Conservation (phyloP, 1,140 invertebrate genomes). For the Pollicipes pollicipes region DNA sequence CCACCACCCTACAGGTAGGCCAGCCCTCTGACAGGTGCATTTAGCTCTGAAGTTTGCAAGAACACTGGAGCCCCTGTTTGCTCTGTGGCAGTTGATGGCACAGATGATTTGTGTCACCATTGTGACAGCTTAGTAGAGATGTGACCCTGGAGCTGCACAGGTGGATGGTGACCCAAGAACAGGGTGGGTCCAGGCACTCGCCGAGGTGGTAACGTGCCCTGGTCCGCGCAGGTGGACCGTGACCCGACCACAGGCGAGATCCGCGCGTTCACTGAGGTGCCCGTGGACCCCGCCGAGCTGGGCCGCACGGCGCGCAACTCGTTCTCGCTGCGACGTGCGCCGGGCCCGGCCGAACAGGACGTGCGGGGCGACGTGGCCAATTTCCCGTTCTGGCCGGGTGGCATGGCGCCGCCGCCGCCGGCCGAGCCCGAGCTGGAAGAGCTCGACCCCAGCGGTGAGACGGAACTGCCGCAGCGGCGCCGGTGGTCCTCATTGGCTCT, state of each 20-base stretch:
- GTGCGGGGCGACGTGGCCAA: conserved; percentile 49
- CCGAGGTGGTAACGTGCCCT: conserved; percentile 10
- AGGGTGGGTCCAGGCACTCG: conserved; percentile 24
- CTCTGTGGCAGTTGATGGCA: too few relatives aligned
- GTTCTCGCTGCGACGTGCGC: conserved; percentile 41
- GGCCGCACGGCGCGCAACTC: conserved; percentile 52
- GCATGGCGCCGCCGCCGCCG: conserved; percentile 25
- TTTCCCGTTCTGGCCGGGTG: conserved; percentile 61
- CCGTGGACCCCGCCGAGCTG: conserved; percentile 30
- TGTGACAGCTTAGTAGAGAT: too few relatives aligned
- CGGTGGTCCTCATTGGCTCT: conserved; percentile 15
- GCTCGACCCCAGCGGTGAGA: conserved; percentile 11
- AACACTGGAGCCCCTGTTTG: neutral
- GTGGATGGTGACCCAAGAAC: conserved; percentile 15
- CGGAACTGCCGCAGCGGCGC: conserved; percentile 19
- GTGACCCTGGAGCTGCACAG: conserved; percentile 7
- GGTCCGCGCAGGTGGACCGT: conserved; percentile 14
- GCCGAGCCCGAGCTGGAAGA: neutral
- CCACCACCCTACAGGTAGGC: neutral
- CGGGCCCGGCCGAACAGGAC: conserved; percentile 35
- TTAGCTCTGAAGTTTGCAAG: neutral
- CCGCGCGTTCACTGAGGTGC: conserved; percentile 45
- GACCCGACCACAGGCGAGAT: conserved; percentile 51
- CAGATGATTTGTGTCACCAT: too few relatives aligned
- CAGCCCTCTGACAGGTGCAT: neutral